Evolutionary conservation across 2,797 vertebrate genomes (phyloP), one percentile per base, ranked within the genome.

Genomic region (Helicolenus hilgendorfi): DNA sequence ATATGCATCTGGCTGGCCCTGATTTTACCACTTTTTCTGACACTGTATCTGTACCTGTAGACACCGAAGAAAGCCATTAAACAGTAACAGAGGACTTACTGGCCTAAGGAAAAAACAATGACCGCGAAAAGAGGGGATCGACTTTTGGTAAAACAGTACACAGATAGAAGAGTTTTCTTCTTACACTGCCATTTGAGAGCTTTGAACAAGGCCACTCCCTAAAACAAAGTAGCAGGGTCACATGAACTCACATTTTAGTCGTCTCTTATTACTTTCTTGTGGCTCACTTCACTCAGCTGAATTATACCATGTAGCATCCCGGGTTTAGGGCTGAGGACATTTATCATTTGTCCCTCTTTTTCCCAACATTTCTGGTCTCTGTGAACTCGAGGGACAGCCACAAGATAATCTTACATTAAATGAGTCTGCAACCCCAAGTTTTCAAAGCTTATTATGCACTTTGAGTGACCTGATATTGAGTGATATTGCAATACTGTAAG

Each of bases 191-290:
- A 73, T 90, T 35, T 72, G 35, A 77, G 67, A 84, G 33, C 59
- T 65, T 72, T 64, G 13, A 71, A 38, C 6, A 11, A 79, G 33
- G 18, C 63, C 15, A 0, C 56, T 63, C 41, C 60, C 69, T 56
- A 58, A 83, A 77, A 88, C 62, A 81, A 87, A 85, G 72, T 26
- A 49, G 29, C 20, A 72, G 41, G 15, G 64, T 62, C 8, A 45
- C 49, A 73, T 69, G 41, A 76, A 35, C 55, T 18, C 36, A 60
- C 35, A 64, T 71, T 86, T 63, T 0, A 71, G 55, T 35, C 1
- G 2, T 13, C 31, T 13, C 31, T 24, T n/a, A n/a, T 35, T 64
- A 38, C 26, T 73, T 86, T 64, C 13, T 72, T 55, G 36, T 70
- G 27, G 26, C 26, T 72, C 9, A 27, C 5, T 70, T 82, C 4